Evolutionary conservation across 2,113 vertebrate genomes (phyloP), one percentile per base, ranked within the genome.

Genomic region (Gallinago media): DNA sequence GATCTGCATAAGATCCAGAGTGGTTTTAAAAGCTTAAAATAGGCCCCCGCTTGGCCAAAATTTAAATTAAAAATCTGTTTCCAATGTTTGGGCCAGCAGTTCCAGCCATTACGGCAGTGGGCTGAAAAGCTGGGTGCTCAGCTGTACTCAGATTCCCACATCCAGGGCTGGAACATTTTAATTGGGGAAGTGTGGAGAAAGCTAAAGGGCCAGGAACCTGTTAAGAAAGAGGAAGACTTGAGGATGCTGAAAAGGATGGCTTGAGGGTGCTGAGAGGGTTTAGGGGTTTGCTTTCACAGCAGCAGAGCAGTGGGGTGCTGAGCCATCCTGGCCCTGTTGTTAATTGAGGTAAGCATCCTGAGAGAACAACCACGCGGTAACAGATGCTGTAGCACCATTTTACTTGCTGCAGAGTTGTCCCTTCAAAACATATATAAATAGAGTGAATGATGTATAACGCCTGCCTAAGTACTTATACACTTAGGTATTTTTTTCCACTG

Each of bases 71-170:
- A 93, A 77, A 50, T 83, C 79, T 78, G 47, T 75, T 97, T 95
- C 85, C 62, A 89, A 91, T 54, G 22, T 59, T 96, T 93, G 78
- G 56, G 70, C 66, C 84, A 88, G 92, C 62, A 93, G 56, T 70
- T 82, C 54, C 83, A 94, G 66, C 72, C 0, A 0, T 83, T 72
- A 78, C 5, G 2, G 73, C 2, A 2, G 36, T 1, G 0, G 80
- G 36, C 83, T 93, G 80, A 87, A 97, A 97, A 97, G 96, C 68
- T 3, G 19, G 93, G 92, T 40, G 5, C 8, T 22, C 97, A 98
- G 96, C 96, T 98, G 95, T 88, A 92, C 52, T 73, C 1, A 4
- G 62, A 92, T 98, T 98, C 97, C 96, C 96, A 92, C 8, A 6
- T 97, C 92, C 96, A 96, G 76, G 92, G 87, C 77, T 17, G 23